Evolutionary conservation across 1,140 invertebrate species (phyloP).

Genomic region (Drosophila pseudoananassae): DNA sequence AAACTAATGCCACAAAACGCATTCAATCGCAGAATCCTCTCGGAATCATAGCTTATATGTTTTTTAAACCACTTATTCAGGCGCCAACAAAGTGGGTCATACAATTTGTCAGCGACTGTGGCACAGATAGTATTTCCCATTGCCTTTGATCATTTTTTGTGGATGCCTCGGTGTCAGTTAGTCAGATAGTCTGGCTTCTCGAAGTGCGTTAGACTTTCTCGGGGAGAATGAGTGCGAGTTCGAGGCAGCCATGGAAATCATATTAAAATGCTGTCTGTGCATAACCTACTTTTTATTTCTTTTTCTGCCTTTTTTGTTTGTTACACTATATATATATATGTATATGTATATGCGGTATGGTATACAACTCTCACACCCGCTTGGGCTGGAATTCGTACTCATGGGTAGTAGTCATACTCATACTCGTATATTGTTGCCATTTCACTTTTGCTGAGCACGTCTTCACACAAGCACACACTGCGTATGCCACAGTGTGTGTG

Average conservation of each 20-base stretch:
- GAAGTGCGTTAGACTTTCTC: slow-evolving; percentile 44
- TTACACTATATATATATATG: slow-evolving; percentile 14
- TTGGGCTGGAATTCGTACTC: not conserved
- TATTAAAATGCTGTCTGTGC: slow-evolving; percentile 79
- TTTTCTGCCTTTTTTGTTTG: slow-evolving; percentile 6
- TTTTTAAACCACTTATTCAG: slow-evolving; percentile 18
- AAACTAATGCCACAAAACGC: slow-evolving; percentile 19
- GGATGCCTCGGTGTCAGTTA: slow-evolving; percentile 30
- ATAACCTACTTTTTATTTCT: slow-evolving; percentile 77
- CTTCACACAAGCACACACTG: slow-evolving; percentile 40
- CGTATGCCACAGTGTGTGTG: slow-evolving; percentile 4
- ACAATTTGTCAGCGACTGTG: slow-evolving; percentile 38
- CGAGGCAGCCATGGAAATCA: slow-evolving; percentile 71
- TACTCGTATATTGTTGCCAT: slow-evolving; percentile 65
- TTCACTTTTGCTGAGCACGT: slow-evolving; percentile 78
- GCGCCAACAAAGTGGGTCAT: slow-evolving; percentile 27
- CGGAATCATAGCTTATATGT: slow-evolving; percentile 16
- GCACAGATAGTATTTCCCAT: slow-evolving; percentile 35
- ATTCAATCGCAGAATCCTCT: not conserved
- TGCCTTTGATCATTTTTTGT: slow-evolving; percentile 41
- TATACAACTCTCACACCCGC: slow-evolving; percentile 24
- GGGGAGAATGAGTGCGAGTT: slow-evolving; percentile 16
- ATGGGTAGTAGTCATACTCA: slow-evolving; percentile 22
- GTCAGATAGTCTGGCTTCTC: slow-evolving; percentile 10
- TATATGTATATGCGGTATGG: slow-evolving; percentile 7